These are phyloP conservation scores for Xestoiulus laeticollis DNA, from an alignment of 2,888 invertebrate species.

Conservation along the genomic window DNA sequence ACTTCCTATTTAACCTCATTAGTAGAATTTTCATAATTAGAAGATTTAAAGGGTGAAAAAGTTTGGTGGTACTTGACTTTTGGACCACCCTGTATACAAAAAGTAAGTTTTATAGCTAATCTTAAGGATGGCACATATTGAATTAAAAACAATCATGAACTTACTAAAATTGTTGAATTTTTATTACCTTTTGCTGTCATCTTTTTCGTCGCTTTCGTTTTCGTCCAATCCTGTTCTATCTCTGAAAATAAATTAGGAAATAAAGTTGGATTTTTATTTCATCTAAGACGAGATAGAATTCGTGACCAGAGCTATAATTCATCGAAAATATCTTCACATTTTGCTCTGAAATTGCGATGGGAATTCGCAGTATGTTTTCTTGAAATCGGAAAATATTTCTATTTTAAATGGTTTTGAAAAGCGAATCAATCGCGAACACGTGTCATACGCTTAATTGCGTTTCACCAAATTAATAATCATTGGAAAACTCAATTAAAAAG, in stretches of 20 bases:
- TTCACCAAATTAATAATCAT: neutral
- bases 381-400: neutral
- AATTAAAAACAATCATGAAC: too few species aligned
- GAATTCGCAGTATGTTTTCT: neutral
- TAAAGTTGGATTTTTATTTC: too few species aligned
- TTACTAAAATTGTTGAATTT: too few species aligned
- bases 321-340: conserved; percentile 16
- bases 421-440: neutral
- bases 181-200: conserved; percentile 85
- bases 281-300: too few species aligned
- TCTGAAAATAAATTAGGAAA: conserved; percentile 66
- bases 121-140: too few species aligned
- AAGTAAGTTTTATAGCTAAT: too few species aligned
- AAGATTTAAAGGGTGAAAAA: too few species aligned
- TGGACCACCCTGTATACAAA: too few species aligned
- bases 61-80: too few species aligned
- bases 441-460: neutral
- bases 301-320: too few species aligned
- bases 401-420: neutral
- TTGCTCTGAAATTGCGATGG: conserved; percentile 58
- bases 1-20: too few species aligned
- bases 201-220: conserved; percentile 84
- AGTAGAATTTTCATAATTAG: too few species aligned
- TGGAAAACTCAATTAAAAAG: neutral
- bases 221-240: conserved; percentile 71